These are phyloP conservation scores for Loriculus beryllinus DNA, from an alignment of 2,797 vertebrate genomes.

Conservation along the genomic window DNA sequence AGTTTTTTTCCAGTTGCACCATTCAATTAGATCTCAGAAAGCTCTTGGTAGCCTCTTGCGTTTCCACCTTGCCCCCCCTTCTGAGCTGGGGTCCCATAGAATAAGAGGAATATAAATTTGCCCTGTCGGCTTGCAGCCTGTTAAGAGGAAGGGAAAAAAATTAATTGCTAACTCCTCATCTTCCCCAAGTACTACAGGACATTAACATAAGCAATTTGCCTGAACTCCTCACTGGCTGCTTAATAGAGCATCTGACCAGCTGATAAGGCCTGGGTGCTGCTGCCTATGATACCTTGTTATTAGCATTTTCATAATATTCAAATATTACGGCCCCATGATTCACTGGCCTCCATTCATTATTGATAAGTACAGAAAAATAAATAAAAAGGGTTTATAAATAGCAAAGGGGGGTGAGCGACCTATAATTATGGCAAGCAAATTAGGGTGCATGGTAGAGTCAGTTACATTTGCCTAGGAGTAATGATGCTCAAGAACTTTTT, in stretches of 20 bases:
- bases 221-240: constrained; percentile 93
- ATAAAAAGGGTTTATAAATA: constrained; percentile 89
- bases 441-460: constrained; percentile 91
- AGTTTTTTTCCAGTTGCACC: constrained; percentile 66
- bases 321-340: constrained; percentile 88
- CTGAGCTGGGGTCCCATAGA: constrained; percentile 77
- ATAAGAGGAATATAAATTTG: constrained; percentile 91
- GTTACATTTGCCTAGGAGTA: constrained; percentile 98
- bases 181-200: constrained; percentile 94
- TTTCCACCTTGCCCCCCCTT: constrained; percentile 70
- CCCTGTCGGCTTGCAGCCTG: constrained; percentile 87
- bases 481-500: constrained; percentile 92
- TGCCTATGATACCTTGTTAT: constrained; percentile 76
- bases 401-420: constrained; percentile 94
- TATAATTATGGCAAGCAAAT: constrained; percentile 99
- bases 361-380: constrained; percentile 93
- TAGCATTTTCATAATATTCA: constrained; percentile 97
- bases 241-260: constrained; percentile 94
- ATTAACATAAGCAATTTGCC: constrained; percentile 99
- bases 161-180: constrained; percentile 95
- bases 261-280: constrained; percentile 89
- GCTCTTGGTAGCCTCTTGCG: constrained; percentile 61
- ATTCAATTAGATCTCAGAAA: constrained; percentile 86
- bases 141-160: constrained; percentile 77
- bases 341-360: constrained; percentile 93